Conservation (phyloP, 1,140 invertebrate species). For the Trissolcus basalis region DNA sequence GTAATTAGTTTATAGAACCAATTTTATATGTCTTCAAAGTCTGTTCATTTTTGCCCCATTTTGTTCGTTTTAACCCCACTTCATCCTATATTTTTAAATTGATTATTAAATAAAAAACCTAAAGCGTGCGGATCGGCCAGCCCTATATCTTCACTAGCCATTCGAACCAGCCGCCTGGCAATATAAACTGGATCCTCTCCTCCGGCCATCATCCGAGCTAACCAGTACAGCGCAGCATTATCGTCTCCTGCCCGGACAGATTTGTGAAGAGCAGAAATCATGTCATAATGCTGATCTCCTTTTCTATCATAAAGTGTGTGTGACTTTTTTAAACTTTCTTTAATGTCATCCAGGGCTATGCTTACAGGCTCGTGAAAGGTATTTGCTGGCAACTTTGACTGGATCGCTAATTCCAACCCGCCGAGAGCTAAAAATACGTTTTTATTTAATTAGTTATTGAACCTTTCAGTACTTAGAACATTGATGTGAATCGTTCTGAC, state of each 20-base stretch:
- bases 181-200: slow-evolving; percentile 91
- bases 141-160: slow-evolving; percentile 86
- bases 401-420: slow-evolving; percentile 83
- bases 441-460: too few species aligned
- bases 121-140: slow-evolving; percentile 79
- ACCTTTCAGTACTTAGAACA: too few species aligned
- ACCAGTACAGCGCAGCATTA: slow-evolving; percentile 90
- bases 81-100: too few species aligned
- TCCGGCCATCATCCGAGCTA: slow-evolving; percentile 86
- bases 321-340: slow-evolving; percentile 80
- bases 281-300: slow-evolving; percentile 91
- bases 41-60: too few species aligned
- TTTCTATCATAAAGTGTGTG: slow-evolving; percentile 86
- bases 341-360: slow-evolving; percentile 80
- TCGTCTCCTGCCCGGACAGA: slow-evolving; percentile 89
- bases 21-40: too few species aligned
- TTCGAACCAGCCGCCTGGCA: slow-evolving; percentile 84
- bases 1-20: too few species aligned
- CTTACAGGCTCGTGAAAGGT: slow-evolving; percentile 61
- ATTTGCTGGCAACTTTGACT: slow-evolving; percentile 73
- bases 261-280: slow-evolving; percentile 89
- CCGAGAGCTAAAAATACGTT: slow-evolving; percentile 83
- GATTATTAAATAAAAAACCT: too few species aligned
- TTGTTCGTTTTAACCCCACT: too few species aligned
- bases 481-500: too few species aligned